phyloP scores from a whole-genome alignment of 2,113 vertebrate genomes.

The Oreochromis spilurus region DNA sequence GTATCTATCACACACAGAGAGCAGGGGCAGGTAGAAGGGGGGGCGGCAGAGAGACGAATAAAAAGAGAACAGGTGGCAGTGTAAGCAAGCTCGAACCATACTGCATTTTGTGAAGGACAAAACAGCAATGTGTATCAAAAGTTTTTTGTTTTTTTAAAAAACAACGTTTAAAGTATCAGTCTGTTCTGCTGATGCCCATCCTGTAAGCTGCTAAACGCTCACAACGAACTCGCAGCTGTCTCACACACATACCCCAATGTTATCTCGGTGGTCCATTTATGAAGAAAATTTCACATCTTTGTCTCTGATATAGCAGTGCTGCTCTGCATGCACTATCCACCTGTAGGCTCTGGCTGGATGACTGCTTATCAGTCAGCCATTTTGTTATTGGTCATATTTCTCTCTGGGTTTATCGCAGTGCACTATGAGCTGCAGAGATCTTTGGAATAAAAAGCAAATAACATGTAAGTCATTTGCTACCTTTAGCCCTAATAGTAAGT shows the following conservation, averaged over 20 bases:
- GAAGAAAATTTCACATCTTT: neutral
- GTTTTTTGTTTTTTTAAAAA: fast-evolving
- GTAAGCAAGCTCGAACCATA: neutral
- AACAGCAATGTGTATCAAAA: neutral
- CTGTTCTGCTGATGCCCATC: no score
- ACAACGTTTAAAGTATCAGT: neutral
- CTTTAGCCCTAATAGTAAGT: neutral
- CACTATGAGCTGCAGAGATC: neutral
- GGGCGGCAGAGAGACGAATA: neutral
- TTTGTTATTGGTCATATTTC: neutral
- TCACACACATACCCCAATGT: no score
- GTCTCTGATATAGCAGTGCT: no score
- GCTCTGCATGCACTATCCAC: no score
- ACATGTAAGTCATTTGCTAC: neutral
- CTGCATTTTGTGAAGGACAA: neutral
- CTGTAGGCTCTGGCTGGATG: neutral
- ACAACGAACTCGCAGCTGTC: no score
- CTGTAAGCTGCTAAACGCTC: no score
- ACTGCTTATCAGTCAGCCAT: neutral
- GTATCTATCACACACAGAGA: neutral
- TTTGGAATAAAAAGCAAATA: neutral
- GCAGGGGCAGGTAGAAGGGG: neutral
- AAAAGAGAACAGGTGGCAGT: neutral
- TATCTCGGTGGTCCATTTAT: neutral
- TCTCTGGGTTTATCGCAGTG: neutral